A percentile compares a stretch with the other conserved stretches of the same genome.
Evolutionary conservation across 2,797 vertebrate species (phyloP).

Genomic region (Gadopsis marmoratus): DNA sequence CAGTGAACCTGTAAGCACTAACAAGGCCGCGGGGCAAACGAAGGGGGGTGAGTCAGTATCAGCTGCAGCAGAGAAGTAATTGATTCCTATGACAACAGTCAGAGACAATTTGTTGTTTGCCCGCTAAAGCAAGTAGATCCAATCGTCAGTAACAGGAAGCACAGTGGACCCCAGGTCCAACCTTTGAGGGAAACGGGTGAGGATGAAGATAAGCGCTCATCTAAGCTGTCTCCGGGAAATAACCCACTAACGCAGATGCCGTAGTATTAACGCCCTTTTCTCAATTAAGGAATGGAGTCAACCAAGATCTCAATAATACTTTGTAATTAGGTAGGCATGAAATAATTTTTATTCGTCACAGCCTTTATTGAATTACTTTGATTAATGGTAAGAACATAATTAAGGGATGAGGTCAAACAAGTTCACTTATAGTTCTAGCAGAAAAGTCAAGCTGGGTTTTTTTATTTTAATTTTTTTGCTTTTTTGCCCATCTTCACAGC

Average conservation of each 20-base stretch:
- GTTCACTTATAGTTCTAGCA: constrained; percentile 52
- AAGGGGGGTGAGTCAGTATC: constrained; percentile 22
- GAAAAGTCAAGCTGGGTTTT: constrained; percentile 34
- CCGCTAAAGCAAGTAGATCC: constrained; percentile 57
- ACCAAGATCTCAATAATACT: constrained; percentile 42
- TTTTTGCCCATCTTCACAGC: too few species aligned
- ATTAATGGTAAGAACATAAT: constrained; percentile 63
- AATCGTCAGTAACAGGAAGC: constrained; percentile 67
- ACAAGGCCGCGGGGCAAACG: background rate
- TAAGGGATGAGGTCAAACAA: constrained; percentile 51
- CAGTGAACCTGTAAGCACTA: constrained; percentile 19
- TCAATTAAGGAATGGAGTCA: constrained; percentile 57
- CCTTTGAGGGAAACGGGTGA: constrained; percentile 33
- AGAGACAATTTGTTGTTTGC: constrained; percentile 61
- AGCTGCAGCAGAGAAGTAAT: constrained; percentile 49
- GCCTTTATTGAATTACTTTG: constrained; percentile 69
- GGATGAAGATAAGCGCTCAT: constrained; percentile 46
- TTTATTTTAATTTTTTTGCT: too few species aligned
- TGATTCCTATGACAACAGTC: constrained; percentile 62
- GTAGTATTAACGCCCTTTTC: constrained; percentile 45
- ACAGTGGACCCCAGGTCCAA: constrained; percentile 34
- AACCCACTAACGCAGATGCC: constrained; percentile 15
- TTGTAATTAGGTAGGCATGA: constrained; percentile 53
- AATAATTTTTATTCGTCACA: constrained; percentile 51
- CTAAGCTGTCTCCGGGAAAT: constrained; percentile 29